These are phyloP conservation scores for Verasper variegatus DNA, from an alignment of 2,113 vertebrate species.

Conservation along the genomic window DNA sequence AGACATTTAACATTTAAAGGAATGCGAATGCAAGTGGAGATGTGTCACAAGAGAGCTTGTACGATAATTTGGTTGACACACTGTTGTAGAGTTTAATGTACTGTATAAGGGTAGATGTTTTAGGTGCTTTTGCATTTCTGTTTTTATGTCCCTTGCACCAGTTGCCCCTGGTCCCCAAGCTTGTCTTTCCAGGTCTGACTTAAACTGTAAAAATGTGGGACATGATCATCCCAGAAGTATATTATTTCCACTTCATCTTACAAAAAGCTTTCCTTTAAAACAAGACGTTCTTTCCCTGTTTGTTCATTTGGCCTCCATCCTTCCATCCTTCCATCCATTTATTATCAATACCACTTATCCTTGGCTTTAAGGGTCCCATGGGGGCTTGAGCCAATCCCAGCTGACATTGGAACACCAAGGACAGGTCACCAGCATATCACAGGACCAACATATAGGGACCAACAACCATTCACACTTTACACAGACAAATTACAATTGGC, in stretches of 20 bases:
- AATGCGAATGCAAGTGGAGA: not conserved
- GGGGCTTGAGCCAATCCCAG: not conserved
- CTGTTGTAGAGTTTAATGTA: not conserved
- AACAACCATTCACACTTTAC: not conserved
- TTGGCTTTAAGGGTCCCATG: not conserved
- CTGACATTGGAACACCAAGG: not conserved
- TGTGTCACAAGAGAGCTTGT: not conserved
- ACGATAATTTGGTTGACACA: not conserved
- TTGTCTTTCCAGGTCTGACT: too few species aligned
- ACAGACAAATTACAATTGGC: not conserved
- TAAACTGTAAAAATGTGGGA: too few species aligned
- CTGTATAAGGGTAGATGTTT: too few species aligned
- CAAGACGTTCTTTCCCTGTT: too few species aligned
- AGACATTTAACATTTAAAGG: conserved; percentile 15
- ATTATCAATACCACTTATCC: not conserved
- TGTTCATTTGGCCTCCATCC: not conserved
- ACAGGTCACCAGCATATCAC: not conserved
- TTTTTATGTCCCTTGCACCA: not conserved
- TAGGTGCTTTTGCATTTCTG: too few species aligned
- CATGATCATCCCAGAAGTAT: too few species aligned
- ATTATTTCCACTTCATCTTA: too few species aligned
- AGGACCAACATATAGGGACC: too few species aligned
- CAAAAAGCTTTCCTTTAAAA: too few species aligned
- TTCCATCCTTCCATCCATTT: not conserved
- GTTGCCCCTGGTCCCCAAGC: too few species aligned